phyloP scores from a whole-genome alignment of 2,797 vertebrate species.

The Apogon talboti region DNA sequence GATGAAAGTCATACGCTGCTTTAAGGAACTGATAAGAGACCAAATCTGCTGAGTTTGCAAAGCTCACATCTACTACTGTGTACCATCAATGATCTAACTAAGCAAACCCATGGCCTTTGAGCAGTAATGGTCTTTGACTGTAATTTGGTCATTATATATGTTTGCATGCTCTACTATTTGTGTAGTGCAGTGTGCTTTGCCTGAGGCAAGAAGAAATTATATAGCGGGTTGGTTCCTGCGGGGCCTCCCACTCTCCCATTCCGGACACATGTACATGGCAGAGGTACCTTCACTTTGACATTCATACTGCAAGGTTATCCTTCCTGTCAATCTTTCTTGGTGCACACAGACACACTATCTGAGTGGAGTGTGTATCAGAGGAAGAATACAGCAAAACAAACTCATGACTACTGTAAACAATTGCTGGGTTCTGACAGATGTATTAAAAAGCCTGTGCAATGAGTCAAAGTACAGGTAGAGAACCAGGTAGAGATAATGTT shows the following conservation, averaged over 20 bases:
- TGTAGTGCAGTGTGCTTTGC: constrained; percentile 25
- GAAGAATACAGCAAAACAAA: constrained; percentile 14
- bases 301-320: constrained; percentile 44
- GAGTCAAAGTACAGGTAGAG: too few relatives aligned
- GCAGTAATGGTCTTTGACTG: background rate
- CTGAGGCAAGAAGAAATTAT: constrained; percentile 32
- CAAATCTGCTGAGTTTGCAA: too few relatives aligned
- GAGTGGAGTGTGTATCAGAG: background rate
- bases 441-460: too few relatives aligned
- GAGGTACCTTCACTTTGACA: constrained; percentile 51
- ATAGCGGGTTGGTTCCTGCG: constrained; percentile 25
- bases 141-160: background rate
- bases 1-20: too few relatives aligned
- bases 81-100: too few relatives aligned
- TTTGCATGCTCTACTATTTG: constrained; percentile 6
- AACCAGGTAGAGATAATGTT: too few relatives aligned
- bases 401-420: constrained; percentile 38
- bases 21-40: too few relatives aligned
- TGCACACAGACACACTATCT: constrained; percentile 12
- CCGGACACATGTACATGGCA: constrained; percentile 34
- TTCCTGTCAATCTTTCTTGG: constrained; percentile 45
- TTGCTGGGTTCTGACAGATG: constrained; percentile 8
- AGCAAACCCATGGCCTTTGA: background rate
- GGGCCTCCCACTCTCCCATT: constrained; percentile 34
- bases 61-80: too few relatives aligned